Conservation (phyloP, 2,888 invertebrate species). For the Lamellibrachia satsuma region DNA sequence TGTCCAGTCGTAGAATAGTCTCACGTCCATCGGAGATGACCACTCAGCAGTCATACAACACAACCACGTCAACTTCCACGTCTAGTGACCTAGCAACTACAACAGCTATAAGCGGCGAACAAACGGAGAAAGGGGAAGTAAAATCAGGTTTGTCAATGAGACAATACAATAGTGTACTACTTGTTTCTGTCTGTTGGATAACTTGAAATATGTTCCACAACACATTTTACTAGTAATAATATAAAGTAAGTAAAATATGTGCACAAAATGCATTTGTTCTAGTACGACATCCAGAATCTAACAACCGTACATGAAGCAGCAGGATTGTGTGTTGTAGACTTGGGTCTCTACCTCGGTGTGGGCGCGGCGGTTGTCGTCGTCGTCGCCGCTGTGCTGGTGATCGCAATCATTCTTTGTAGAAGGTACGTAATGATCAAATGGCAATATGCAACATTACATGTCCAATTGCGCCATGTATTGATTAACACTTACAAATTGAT, state of each 20-base stretch:
- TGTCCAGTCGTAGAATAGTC: not conserved
- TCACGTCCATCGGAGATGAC: not conserved
- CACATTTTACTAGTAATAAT: not conserved
- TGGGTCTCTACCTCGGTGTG: not conserved
- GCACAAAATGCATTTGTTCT: not conserved
- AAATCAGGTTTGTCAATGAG: not conserved
- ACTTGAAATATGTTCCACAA: not conserved
- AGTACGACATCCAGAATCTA: not conserved
- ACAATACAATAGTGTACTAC: not conserved
- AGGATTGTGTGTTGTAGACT: not conserved
- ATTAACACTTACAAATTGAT: not conserved
- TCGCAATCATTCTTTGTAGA: not conserved
- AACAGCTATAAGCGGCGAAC: not conserved
- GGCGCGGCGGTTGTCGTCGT: not conserved
- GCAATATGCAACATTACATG: not conserved
- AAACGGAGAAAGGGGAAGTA: not conserved
- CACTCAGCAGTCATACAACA: not conserved
- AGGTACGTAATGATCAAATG: not conserved
- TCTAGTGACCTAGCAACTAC: not conserved
- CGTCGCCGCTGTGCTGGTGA: not conserved
- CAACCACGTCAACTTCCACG: not conserved
- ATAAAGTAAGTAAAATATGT: not conserved
- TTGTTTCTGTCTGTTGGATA: not conserved
- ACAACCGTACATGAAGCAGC: not conserved
- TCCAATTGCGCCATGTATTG: not conserved